phyloP scores from a whole-genome alignment of 1,140 invertebrate genomes.

The Procambarus virginalis region DNA sequence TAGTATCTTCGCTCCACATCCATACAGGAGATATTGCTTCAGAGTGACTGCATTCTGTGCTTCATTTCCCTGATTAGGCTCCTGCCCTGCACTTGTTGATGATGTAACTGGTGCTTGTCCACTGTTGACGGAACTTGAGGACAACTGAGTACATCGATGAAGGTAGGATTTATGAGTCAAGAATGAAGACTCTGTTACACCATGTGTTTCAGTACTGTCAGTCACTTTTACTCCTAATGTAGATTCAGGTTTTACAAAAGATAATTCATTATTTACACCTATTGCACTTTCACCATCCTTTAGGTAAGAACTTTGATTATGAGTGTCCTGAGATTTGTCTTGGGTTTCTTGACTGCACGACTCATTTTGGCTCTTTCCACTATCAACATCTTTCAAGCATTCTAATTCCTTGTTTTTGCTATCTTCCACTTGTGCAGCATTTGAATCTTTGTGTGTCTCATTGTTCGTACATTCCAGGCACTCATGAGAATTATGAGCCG shows the following conservation, averaged over 20 bases:
- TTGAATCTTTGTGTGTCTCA: background rate
- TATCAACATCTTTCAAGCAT: background rate
- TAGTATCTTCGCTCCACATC: slow-evolving; percentile 54
- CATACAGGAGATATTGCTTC: slow-evolving; percentile 43
- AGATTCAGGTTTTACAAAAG: background rate
- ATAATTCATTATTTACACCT: background rate
- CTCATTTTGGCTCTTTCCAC: background rate
- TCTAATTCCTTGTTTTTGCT: background rate
- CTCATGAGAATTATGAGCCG: background rate
- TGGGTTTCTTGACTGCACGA: background rate
- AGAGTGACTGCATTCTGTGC: slow-evolving; percentile 42
- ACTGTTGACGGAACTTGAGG: background rate
- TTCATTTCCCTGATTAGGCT: slow-evolving; percentile 30
- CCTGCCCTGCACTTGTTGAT: background rate
- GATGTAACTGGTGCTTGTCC: background rate
- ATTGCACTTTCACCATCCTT: background rate
- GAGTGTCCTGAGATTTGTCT: background rate
- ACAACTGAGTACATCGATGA: background rate
- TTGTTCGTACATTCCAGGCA: background rate
- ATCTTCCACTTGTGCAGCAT: background rate
- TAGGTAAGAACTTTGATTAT: slow-evolving; percentile 4
- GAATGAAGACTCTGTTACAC: background rate
- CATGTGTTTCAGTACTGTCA: background rate
- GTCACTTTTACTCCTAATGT: background rate
- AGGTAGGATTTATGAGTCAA: background rate